A percentile compares a stretch with the other conserved stretches of the same genome.
Conservation (phyloP, 1,140 invertebrate genomes). For the Neuroterus valhalla region DNA sequence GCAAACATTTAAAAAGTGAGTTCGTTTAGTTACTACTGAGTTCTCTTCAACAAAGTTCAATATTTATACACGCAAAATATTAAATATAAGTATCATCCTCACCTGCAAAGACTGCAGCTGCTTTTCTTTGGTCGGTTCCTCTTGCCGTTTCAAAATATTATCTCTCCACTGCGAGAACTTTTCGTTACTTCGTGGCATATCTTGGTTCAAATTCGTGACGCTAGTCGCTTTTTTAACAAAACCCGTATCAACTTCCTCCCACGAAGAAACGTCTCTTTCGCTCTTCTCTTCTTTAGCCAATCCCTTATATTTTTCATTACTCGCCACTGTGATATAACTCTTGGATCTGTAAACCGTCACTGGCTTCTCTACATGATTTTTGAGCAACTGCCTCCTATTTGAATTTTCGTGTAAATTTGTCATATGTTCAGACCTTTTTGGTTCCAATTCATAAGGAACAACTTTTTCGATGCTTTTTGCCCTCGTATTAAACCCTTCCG, state of each 20-base stretch:
- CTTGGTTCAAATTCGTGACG: slow-evolving; percentile 49
- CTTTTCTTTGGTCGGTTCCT: slow-evolving; percentile 63
- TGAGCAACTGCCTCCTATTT: slow-evolving; percentile 40
- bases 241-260: slow-evolving; percentile 9
- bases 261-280: background rate
- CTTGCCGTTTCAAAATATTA: slow-evolving; percentile 63
- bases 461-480: slow-evolving; percentile 44
- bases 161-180: slow-evolving; percentile 70
- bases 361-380: slow-evolving; percentile 42
- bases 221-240: slow-evolving; percentile 50
- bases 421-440: slow-evolving; percentile 1
- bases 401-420: slow-evolving; percentile 4
- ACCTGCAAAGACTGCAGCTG: slow-evolving; percentile 70
- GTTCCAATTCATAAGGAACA: background rate
- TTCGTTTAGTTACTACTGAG: background rate
- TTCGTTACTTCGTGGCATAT: slow-evolving; percentile 52
- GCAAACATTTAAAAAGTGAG: slow-evolving; percentile 36
- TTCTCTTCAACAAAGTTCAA: no score
- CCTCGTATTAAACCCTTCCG: slow-evolving; percentile 28
- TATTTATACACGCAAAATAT: background rate
- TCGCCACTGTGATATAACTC: slow-evolving; percentile 65
- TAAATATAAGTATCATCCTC: slow-evolving; percentile 23
- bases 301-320: slow-evolving; percentile 59
- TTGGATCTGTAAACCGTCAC: slow-evolving; percentile 65
- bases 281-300: slow-evolving; percentile 33